Evolutionary conservation across 1,140 invertebrate genomes (phyloP).

Genomic region (Calliopsis andreniformis): DNA sequence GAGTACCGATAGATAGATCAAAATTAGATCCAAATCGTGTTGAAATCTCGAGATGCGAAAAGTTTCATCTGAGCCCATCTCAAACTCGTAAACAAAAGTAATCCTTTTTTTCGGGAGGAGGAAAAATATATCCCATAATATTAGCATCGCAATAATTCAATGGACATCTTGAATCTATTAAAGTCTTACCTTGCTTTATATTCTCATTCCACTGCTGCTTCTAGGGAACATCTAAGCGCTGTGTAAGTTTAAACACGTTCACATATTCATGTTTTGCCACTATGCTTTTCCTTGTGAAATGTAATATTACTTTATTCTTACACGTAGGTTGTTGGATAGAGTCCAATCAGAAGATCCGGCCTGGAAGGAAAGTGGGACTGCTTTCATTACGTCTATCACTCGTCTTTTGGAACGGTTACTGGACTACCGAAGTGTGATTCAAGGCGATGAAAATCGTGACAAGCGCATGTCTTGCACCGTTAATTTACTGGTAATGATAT

Average conservation of each 20-base stretch:
- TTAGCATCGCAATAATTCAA: no score
- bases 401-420: slow-evolving; percentile 92
- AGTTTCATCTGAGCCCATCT: no score
- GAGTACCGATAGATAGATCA: slow-evolving; percentile 81
- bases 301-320: slow-evolving; percentile 23
- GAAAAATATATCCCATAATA: no score
- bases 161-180: background rate
- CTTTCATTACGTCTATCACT: slow-evolving; percentile 95
- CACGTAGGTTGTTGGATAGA: slow-evolving; percentile 89
- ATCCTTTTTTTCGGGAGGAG: no score
- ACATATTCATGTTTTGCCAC: background rate
- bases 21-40: background rate
- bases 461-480: slow-evolving; percentile 98
- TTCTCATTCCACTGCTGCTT: slow-evolving; percentile 78
- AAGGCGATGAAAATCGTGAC: slow-evolving; percentile 95
- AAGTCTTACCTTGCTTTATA: background rate
- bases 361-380: slow-evolving; percentile 94
- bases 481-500: slow-evolving; percentile 89
- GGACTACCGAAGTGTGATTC: slow-evolving; percentile 96
- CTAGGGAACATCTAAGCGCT: slow-evolving; percentile 94
- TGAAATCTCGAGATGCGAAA: no score
- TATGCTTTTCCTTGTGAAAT: background rate
- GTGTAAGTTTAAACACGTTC: slow-evolving; percentile 86
- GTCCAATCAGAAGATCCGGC: slow-evolving; percentile 92
- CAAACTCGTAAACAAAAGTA: no score